Base-by-base conservation (phyloP, 2,113 vertebrate genomes). In the Larimichthys polyactis region DNA sequence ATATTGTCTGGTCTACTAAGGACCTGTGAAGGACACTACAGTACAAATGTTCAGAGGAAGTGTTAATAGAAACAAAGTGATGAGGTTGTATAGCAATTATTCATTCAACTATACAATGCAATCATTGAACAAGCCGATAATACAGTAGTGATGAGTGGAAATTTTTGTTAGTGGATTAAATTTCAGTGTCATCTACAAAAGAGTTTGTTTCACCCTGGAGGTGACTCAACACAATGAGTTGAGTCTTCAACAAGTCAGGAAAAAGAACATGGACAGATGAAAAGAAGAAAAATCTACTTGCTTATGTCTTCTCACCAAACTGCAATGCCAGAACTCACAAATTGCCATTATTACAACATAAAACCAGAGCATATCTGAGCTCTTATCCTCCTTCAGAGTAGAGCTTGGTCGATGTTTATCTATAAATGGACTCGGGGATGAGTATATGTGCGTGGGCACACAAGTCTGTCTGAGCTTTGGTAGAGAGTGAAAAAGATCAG, bases 341-440 rank as follows among this genome's bases (percentile, higher is more conserved):
- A 7, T 4, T 54, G 15, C 63, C 63, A 55, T 48, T 48, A 71
- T 58, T 66, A 48, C 75, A 84, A 36, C 14, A 71, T 55, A 19
- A 80, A 77, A 76, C 16, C 40, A 51, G 22, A 69, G 54, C 12
- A 27, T 64, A 79, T 43, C 11, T 75, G 20, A 78, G 82, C 63
- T 69, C 15, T 59, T 46, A 64, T 22, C 22, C 40, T 74, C 12
- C 9, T n/a, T 67, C 27, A 74, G 40, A 63, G 17, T 9, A 64
- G 22, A 80, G 60, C 36, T 43, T 19, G 51, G 12, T 79, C 8
- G 5, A 83, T 40, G 40, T 52, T 83, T 75, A 49, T 88, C 78
- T 90, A 85, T 75, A 87, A 87, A 84, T 66, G 27, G 66, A 86
- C 58, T 75, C 27, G 65, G 52, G 67, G 46, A 82, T 36, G 59